Evolutionary conservation across 2,113 vertebrate species (phyloP).

Genomic region (Leucopternis melanops): DNA sequence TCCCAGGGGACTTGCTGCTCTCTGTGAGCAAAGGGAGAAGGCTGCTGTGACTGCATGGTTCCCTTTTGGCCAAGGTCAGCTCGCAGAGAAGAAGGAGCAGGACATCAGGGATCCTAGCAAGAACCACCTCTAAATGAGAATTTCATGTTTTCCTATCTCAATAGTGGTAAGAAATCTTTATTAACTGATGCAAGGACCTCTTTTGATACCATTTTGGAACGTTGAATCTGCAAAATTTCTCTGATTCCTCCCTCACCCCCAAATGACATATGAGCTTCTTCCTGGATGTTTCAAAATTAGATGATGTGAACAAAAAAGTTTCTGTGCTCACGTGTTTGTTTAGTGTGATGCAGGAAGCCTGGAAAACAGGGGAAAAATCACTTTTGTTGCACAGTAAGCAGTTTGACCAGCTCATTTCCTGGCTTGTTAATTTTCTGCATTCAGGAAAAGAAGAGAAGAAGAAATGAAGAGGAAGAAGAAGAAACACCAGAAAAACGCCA

Average conservation of each 20-base stretch:
- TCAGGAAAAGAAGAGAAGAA: conserved; percentile 75
- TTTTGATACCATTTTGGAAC: background rate
- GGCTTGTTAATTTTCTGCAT: background rate
- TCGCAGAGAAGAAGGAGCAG: background rate
- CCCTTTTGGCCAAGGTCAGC: background rate
- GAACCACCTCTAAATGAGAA: background rate
- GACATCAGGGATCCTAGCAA: background rate
- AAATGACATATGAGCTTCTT: background rate
- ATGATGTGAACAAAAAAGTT: background rate
- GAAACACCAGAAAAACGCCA: conserved; percentile 71
- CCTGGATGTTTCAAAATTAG: background rate
- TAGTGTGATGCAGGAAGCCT: background rate
- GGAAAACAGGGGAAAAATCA: background rate
- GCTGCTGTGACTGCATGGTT: background rate
- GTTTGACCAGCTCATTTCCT: background rate
- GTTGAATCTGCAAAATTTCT: background rate
- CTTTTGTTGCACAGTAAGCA: background rate
- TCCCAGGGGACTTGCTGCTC: background rate
- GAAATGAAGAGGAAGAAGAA: conserved; percentile 69
- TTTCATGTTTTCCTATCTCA: background rate
- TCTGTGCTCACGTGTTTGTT: background rate
- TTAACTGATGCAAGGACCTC: background rate
- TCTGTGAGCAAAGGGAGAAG: background rate
- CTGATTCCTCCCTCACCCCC: background rate
- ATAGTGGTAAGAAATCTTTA: background rate